Evolutionary conservation across 2,113 vertebrate species (phyloP).

Genomic region (Lota lota): DNA sequence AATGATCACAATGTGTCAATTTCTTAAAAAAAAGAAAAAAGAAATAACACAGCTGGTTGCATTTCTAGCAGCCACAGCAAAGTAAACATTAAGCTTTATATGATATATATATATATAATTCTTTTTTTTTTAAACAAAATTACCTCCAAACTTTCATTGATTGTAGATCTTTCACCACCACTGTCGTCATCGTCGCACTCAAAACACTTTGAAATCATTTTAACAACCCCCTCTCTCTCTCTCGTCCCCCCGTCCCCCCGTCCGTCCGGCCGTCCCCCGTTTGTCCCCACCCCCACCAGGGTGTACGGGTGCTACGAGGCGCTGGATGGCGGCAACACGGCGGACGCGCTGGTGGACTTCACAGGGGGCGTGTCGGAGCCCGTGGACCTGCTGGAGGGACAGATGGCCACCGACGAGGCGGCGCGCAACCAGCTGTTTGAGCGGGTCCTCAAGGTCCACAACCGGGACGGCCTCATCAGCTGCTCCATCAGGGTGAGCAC

Average conservation of each 20-base stretch:
- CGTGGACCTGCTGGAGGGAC: conserved; percentile 85
- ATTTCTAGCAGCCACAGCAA: too few species aligned
- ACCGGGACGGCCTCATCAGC: conserved; percentile 94
- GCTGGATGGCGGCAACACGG: conserved; percentile 94
- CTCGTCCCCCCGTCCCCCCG: too few species aligned
- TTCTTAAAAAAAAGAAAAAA: too few species aligned
- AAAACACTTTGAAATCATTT: background rate
- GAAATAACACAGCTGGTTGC: too few species aligned
- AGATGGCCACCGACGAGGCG: conserved; percentile 77
- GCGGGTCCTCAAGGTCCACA: conserved; percentile 88
- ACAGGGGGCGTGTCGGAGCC: conserved; percentile 93
- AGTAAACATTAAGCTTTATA: too few species aligned
- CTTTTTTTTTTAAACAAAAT: too few species aligned
- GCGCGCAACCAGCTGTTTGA: conserved; percentile 90
- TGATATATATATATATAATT: too few species aligned
- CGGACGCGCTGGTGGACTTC: conserved; percentile 93
- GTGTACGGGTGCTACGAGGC: conserved; percentile 91
- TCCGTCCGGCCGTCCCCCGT: too few species aligned
- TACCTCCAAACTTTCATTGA: too few species aligned
- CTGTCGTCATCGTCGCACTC: too few species aligned
- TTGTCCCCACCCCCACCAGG: conserved; percentile 58
- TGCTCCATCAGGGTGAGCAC: conserved; percentile 90
- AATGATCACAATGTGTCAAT: too few species aligned
- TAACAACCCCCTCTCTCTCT: background rate
- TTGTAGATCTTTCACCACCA: too few species aligned